A percentile compares a stretch with the other conserved stretches of the same genome.
Evolutionary conservation across 2,797 vertebrate species (phyloP).

Genomic region (Margarornis squamiger): DNA sequence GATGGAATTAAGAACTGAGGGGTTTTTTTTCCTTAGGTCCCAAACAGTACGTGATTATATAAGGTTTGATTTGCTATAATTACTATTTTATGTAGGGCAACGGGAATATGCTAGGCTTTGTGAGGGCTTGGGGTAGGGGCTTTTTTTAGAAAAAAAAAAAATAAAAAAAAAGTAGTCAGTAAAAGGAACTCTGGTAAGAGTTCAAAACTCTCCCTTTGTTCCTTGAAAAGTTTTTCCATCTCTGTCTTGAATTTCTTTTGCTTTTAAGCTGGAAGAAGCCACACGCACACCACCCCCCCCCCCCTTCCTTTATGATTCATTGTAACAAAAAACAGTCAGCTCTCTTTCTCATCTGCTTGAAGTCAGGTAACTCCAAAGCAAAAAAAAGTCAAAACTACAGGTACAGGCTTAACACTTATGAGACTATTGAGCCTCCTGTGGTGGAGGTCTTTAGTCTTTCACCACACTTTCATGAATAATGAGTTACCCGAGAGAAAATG

Average conservation of each 20-base stretch:
- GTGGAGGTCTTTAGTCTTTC: background rate
- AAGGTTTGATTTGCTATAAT: background rate
- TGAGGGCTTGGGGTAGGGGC: background rate
- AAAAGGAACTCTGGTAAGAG: background rate
- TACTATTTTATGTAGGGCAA: background rate
- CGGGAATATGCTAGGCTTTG: background rate
- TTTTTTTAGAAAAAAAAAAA: background rate
- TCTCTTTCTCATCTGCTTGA: background rate
- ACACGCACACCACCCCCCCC: fast-evolving
- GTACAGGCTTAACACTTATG: background rate
- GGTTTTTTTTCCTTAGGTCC: background rate
- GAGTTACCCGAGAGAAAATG: background rate
- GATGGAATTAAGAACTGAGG: background rate
- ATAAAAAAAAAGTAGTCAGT: background rate
- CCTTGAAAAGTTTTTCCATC: conserved; percentile 2
- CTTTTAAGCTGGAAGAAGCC: background rate
- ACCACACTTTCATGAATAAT: background rate
- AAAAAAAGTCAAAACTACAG: background rate
- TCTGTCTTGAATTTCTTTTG: background rate
- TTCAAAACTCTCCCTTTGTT: background rate
- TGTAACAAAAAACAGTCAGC: background rate
- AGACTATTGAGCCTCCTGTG: background rate
- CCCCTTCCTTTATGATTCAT: background rate
- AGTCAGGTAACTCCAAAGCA: background rate
- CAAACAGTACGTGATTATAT: background rate